A percentile compares a stretch with the other conserved stretches of the same genome.
These are phyloP conservation scores for Scylla paramamosain DNA, from an alignment of 1,140 invertebrate species.

Conservation along the genomic window DNA sequence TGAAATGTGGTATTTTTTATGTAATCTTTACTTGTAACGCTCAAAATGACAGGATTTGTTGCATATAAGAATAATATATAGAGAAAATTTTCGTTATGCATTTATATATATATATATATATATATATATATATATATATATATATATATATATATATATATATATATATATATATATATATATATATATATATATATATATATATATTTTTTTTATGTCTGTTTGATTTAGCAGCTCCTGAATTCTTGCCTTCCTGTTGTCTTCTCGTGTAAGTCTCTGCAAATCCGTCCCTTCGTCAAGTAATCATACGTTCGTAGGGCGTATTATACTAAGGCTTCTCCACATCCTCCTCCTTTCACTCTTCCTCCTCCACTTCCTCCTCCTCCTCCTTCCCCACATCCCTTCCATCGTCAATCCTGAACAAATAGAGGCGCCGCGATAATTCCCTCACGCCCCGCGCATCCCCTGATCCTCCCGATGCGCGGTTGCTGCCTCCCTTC, in stretches of 20 bases:
- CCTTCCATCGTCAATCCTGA: background rate
- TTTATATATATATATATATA: too few relatives aligned
- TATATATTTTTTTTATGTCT: too few relatives aligned
- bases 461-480: background rate
- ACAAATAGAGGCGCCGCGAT: conserved; percentile 11
- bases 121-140: too few relatives aligned
- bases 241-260: background rate
- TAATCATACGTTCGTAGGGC: background rate
- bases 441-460: background rate
- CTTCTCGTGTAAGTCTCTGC: background rate
- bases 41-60: too few relatives aligned
- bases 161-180: too few relatives aligned
- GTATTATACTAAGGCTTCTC: background rate
- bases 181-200: too few relatives aligned
- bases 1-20: too few relatives aligned
- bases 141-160: too few relatives aligned
- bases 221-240: background rate
- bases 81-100: too few relatives aligned
- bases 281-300: background rate
- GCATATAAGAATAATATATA: too few relatives aligned
- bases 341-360: background rate
- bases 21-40: too few relatives aligned
- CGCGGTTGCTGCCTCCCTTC: background rate
- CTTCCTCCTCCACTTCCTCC: background rate
- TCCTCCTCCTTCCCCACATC: background rate